Conservation (phyloP, 2,888 invertebrate species). For the Microctonus brassicae region DNA sequence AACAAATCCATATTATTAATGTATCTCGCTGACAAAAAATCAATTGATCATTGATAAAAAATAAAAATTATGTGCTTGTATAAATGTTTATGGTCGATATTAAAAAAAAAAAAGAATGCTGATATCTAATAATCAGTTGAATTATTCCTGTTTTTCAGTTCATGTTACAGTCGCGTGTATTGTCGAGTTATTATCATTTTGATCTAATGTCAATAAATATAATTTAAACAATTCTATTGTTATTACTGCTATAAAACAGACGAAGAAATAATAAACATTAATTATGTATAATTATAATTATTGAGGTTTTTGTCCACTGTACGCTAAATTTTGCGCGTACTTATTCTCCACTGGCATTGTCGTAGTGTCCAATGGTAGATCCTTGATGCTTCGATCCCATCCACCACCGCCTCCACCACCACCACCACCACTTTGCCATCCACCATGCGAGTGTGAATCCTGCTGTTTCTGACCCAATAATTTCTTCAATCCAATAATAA, state of each 20-base stretch:
- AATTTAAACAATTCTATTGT: too few relatives aligned
- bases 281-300: constrained; percentile 68
- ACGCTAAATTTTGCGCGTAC: constrained; percentile 78
- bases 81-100: too few relatives aligned
- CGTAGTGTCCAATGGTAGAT: constrained; percentile 56
- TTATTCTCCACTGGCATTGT: constrained; percentile 49
- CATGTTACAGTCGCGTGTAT: background rate
- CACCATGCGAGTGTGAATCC: constrained; percentile 69
- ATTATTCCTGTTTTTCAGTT: background rate
- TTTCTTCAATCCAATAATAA: constrained; percentile 87
- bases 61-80: too few relatives aligned
- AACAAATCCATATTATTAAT: background rate
- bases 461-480: constrained; percentile 77
- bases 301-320: constrained; percentile 71
- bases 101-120: too few relatives aligned
- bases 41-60: too few relatives aligned
- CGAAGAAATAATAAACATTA: too few relatives aligned
- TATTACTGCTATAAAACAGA: too few relatives aligned
- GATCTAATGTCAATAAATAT: too few relatives aligned
- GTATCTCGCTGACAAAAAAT: too few relatives aligned
- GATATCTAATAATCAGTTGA: too few relatives aligned
- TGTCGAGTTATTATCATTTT: background rate
- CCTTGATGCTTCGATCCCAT: constrained; percentile 78
- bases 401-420: constrained; percentile 72
- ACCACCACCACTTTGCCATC: constrained; percentile 70